These are phyloP conservation scores for Sander lucioperca DNA, from an alignment of 2,113 vertebrate genomes.

Conservation along the genomic window DNA sequence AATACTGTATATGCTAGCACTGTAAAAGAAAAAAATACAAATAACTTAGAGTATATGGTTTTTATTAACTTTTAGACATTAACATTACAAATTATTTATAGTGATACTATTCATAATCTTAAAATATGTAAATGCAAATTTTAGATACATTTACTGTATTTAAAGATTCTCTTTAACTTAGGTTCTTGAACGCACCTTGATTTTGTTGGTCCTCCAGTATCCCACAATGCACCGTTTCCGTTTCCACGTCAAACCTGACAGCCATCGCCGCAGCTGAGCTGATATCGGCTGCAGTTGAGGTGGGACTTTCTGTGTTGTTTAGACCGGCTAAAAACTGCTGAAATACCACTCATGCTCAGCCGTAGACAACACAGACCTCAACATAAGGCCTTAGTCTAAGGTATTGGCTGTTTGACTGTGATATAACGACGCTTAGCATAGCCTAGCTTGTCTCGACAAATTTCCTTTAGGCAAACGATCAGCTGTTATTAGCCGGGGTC, in stretches of 20 bases:
- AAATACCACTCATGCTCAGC: conserved; percentile 3
- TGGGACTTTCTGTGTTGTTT: conserved; percentile 84
- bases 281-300: conserved; percentile 88
- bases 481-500: conserved; percentile 61
- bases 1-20: no score
- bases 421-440: conserved; percentile 16
- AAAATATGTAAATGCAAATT: no score
- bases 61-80: no score
- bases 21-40: no score
- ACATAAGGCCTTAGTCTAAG: fast-evolving
- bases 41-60: no score
- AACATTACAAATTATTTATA: no score
- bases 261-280: conserved; percentile 25
- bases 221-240: conserved; percentile 81
- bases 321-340: conserved; percentile 5
- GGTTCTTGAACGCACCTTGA: conserved; percentile 48
- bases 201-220: conserved; percentile 80
- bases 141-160: no score
- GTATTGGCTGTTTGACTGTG: background rate
- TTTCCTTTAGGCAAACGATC: conserved; percentile 35
- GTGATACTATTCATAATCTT: no score
- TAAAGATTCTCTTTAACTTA: no score
- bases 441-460: conserved; percentile 18
- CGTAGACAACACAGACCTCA: background rate
- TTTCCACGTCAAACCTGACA: conserved; percentile 76